Evolutionary conservation across 2,888 invertebrate genomes (phyloP), one percentile per base, ranked within the genome.

Genomic region (Catocala fraxini): DNA sequence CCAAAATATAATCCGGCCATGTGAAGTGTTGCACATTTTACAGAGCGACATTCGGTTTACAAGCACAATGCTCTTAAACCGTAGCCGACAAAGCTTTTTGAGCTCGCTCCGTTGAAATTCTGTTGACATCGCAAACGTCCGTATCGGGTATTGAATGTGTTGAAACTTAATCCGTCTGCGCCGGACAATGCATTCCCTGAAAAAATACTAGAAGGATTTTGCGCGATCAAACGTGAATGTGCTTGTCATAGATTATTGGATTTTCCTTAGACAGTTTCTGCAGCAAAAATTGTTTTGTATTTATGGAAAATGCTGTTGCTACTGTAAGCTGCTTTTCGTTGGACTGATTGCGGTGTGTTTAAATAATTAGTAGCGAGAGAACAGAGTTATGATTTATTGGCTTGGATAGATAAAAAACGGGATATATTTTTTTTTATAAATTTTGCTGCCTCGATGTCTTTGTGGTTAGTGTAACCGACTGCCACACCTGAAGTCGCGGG

Each of bases 21-120:
- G 58, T 34, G 57, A 12, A 48, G 63, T 63, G 72, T 57, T 68
- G 63, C 56, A 64, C 68, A 62, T 65, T 68, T 51, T 68, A 61
- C 59, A 63, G 59, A 66, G 63, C 65, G 47, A 25, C 39, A 61
- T 60, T 59, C 62, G 63, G 68, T 71, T 63, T 61, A 70, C 72
- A 68, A 60, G 67, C 59, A 68, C 75, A 81, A 73, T 73, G 78
- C 77, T 76, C 77, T 75, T 73, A 75, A 77, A 82, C 77, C 71
- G 77, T 76, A 74, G 62, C 71, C 73, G 66, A 79, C 79, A 79
- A 80, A 76, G 79, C 77, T 67, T 80, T 79, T 71, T 63, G 72
- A 70, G 66, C 62, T 59, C 66, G 66, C 65, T 70, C 53, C 54
- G 70, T 59, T 68, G 73, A 68, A 75, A 74, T 71, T 70, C 64